phyloP scores from a whole-genome alignment of 2,888 invertebrate species.

The Rotaria magnacalcarata region DNA sequence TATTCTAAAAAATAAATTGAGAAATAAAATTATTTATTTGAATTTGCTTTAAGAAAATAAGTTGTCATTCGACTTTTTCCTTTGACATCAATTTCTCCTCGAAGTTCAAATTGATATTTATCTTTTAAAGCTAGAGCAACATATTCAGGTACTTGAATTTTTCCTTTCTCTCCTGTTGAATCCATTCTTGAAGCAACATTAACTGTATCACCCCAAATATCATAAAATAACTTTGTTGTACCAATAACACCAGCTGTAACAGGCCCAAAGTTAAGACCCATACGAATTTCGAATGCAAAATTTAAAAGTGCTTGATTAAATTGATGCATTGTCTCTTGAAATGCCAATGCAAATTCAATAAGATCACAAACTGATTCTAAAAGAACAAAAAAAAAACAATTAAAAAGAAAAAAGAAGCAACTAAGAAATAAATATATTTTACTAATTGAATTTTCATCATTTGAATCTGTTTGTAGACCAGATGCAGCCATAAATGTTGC shows the following conservation, averaged over 20 bases:
- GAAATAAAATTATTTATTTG: background rate
- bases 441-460: background rate
- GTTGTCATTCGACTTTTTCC: no score
- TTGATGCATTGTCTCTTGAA: slow-evolving; percentile 66
- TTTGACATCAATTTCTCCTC: no score
- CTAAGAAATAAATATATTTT: no score
- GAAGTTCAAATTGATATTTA: no score
- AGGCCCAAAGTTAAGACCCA: slow-evolving; percentile 80
- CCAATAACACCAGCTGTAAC: slow-evolving; percentile 71
- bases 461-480: slow-evolving; percentile 72
- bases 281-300: slow-evolving; percentile 60
- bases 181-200: slow-evolving; percentile 96
- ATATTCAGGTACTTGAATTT: slow-evolving; percentile 58
- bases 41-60: no score
- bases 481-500: slow-evolving; percentile 96
- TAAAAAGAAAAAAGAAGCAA: no score
- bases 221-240: slow-evolving; percentile 87
- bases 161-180: slow-evolving; percentile 70
- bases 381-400: background rate
- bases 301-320: slow-evolving; percentile 52
- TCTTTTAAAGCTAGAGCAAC: slow-evolving; percentile 48
- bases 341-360: slow-evolving; percentile 83
- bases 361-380: slow-evolving; percentile 56
- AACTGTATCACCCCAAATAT: slow-evolving; percentile 97
- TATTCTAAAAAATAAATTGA: slow-evolving; percentile 12